Base-by-base conservation (phyloP, 2,113 vertebrate genomes). In the Malurus cyaneus region DNA sequence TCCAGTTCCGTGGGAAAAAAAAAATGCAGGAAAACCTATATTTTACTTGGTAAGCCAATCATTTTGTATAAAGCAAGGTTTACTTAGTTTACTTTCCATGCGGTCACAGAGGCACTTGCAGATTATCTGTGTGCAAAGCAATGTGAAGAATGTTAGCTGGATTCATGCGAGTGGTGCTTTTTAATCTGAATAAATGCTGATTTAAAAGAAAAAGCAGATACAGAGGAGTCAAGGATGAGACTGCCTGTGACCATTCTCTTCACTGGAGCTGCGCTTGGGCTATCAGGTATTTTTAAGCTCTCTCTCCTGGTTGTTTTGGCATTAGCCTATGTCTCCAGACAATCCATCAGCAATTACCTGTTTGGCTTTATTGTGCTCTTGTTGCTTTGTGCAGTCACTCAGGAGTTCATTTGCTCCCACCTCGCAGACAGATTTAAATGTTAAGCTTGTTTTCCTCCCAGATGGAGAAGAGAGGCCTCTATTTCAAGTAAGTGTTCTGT, bases 361-460 rank as follows among this genome's bases (percentile, higher is more conserved):
- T n/a, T 86, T 60, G 50, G 88, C 67, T 95, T 93, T 92, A 80
- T 78, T 86, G 64, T 1, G 2, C 79, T 79, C 61, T 70, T 65
- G 78, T 67, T 91, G 87, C 62, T 82, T 80, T 34, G 57, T 47
- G 56, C 62, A 31, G 59, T 80, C 18, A 14, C 72, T 83, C 82
- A 81, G 80, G 85, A 78, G 69, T 86, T 92, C 36, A 65, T 83
- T 78, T 93, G 89, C 81, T 92, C 80, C 86, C 57, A 57, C 53
- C 88, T 61, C 57, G 82, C 64, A 88, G 71, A 21, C 46, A 42
- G 67, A 67, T 84, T 88, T 79, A 95, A 96, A 96, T 78, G 93
- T 86, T 90, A 92, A 76, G 56, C 67, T 93, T 95, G 52, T 93
- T 95, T 95, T 92, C 53, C 50, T 86, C 65, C 57, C 71, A 77